phyloP scores from a whole-genome alignment of 2,888 invertebrate species.

The Lobophora halterata region DNA sequence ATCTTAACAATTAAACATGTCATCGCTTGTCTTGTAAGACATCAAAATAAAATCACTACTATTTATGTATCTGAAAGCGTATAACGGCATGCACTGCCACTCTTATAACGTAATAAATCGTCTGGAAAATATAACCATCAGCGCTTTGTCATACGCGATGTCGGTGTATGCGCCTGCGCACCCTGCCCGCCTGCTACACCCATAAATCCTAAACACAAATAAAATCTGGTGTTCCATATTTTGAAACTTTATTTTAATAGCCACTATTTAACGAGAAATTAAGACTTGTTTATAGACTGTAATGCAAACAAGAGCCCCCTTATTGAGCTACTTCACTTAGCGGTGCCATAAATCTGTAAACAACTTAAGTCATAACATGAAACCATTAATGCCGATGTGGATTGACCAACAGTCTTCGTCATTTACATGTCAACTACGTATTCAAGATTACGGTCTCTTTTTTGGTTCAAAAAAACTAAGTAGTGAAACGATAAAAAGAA shows the following conservation, averaged over 20 bases:
- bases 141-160: constrained; percentile 67
- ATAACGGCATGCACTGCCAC: constrained; percentile 67
- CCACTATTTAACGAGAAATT: constrained; percentile 75
- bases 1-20: constrained; percentile 72
- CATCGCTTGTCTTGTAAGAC: constrained; percentile 76
- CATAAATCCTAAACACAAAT: constrained; percentile 75
- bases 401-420: constrained; percentile 14
- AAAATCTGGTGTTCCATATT: constrained; percentile 76
- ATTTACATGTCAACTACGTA: constrained; percentile 1
- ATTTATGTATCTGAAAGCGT: constrained; percentile 75
- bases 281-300: constrained; percentile 77
- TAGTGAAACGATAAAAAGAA: too few relatives aligned
- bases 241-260: constrained; percentile 78
- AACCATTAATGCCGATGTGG: constrained; percentile 35
- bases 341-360: constrained; percentile 61
- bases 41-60: constrained; percentile 78
- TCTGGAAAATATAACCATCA: constrained; percentile 79
- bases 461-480: too few relatives aligned
- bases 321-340: constrained; percentile 60
- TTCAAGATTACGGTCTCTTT: too few relatives aligned
- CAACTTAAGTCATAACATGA: constrained; percentile 50
- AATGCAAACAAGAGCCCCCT: constrained; percentile 69
- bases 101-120: constrained; percentile 80
- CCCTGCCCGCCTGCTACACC: constrained; percentile 54
- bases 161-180: constrained; percentile 47